A percentile compares a stretch with the other conserved stretches of the same genome.
phyloP scores from a whole-genome alignment of 2,113 vertebrate species.

The Psophia crepitans region DNA sequence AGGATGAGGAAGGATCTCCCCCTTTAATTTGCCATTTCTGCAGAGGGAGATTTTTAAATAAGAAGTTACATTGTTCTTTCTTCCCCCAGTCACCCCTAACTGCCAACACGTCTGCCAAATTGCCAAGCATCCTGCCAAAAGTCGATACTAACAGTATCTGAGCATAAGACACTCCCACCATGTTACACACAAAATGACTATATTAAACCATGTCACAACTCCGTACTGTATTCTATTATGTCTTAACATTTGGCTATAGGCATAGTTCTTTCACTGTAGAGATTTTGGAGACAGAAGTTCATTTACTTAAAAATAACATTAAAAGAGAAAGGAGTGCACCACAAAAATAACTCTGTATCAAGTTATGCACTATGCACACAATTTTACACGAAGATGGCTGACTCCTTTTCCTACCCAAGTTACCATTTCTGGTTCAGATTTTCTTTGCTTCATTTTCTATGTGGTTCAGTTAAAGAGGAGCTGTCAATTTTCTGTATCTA shows the following conservation, averaged over 20 bases:
- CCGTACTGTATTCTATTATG: not conserved
- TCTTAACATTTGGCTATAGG: not conserved
- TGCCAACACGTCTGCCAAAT: not conserved
- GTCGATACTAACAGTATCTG: not conserved
- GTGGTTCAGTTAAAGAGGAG: not conserved
- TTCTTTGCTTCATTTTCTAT: not conserved
- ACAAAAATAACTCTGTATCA: not conserved
- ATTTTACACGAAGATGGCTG: not conserved
- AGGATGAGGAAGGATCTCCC: constrained; percentile 67
- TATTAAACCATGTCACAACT: not conserved
- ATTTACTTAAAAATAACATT: not conserved
- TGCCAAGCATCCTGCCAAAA: not conserved
- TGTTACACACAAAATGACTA: not conserved
- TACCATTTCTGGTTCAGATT: not conserved
- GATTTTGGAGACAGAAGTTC: not conserved
- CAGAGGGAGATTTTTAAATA: constrained; percentile 75
- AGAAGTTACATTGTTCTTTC: constrained; percentile 67
- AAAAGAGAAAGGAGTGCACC: not conserved
- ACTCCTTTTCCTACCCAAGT: not conserved
- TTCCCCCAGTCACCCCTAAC: not conserved
- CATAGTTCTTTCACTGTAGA: not conserved
- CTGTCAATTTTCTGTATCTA: not conserved
- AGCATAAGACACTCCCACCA: not conserved
- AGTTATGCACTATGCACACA: not conserved
- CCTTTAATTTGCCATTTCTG: constrained; percentile 73